Percentiles rank a stretch among this genome's conserved stretches.
phyloP scores from a whole-genome alignment of 2,113 vertebrate species.

The Mola mola region DNA sequence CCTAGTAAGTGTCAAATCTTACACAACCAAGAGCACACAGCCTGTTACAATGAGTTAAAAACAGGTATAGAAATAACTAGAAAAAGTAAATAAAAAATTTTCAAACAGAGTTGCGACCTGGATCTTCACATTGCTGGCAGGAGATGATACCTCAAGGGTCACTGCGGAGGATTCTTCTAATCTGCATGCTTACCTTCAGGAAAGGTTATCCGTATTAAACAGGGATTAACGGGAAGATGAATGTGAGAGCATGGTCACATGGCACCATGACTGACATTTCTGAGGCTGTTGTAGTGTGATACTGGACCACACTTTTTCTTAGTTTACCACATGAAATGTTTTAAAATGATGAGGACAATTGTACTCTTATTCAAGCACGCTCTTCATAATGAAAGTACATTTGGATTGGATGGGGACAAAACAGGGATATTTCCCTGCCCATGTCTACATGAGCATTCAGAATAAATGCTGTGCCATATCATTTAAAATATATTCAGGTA shows the following conservation, averaged over 20 bases:
- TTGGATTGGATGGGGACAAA: too few species aligned
- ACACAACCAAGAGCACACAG: neutral
- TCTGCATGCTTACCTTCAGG: neutral
- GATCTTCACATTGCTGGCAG: constrained; percentile 3
- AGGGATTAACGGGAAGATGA: constrained; percentile 14
- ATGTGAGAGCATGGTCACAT: neutral
- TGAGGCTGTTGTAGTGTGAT: neutral
- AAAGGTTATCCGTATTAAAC: constrained; percentile 24
- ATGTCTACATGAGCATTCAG: too few species aligned
- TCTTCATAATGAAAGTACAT: too few species aligned
- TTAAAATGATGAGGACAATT: neutral
- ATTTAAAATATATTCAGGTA: constrained; percentile 38
- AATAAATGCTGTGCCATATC: too few species aligned
- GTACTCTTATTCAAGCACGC: too few species aligned
- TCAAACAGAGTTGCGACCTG: constrained; percentile 60
- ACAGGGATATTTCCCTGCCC: constrained; percentile 20
- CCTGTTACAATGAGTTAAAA: neutral
- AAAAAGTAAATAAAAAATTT: constrained; percentile 50
- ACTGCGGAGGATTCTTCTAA: constrained; percentile 15
- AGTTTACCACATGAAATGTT: neutral
- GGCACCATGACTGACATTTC: neutral
- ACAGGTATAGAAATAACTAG: neutral
- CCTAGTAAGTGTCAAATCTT: neutral
- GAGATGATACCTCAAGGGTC: constrained; percentile 26
- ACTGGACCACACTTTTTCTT: neutral